Evolutionary conservation across 2,113 vertebrate genomes (phyloP).

Genomic region (Pygoscelis antarcticus): DNA sequence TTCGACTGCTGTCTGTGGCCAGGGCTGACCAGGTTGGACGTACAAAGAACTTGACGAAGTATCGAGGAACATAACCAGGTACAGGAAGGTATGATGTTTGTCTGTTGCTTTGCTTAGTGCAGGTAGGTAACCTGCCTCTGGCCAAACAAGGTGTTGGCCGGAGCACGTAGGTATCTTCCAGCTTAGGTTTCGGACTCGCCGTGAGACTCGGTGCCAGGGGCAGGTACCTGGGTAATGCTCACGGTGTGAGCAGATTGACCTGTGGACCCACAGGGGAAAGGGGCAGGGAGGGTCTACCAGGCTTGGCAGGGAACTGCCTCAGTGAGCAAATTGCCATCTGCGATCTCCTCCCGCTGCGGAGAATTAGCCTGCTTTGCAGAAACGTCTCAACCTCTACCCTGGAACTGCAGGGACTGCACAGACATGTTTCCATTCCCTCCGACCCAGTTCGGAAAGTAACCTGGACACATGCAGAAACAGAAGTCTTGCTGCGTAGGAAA

Average conservation of each 20-base stretch:
- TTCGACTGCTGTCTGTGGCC: not conserved
- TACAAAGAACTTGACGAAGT: not conserved
- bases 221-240: not conserved
- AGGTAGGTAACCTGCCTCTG: not conserved
- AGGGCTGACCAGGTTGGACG: not conserved
- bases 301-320: not conserved
- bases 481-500: not conserved
- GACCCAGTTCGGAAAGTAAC: not conserved
- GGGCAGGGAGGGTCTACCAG: not conserved
- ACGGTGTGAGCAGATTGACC: not conserved
- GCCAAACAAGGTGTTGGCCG: not conserved
- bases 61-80: not conserved
- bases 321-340: not conserved
- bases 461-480: not conserved
- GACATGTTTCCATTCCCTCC: rapidly evolving
- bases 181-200: not conserved
- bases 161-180: not conserved
- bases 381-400: not conserved
- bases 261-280: not conserved
- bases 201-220: not conserved
- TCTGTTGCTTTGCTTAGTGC: not conserved
- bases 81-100: not conserved
- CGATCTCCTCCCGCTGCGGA: rapidly evolving
- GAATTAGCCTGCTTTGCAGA: not conserved
- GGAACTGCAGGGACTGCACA: rapidly evolving